Evolutionary conservation across 2,888 invertebrate species (phyloP).

Genomic region (Lasioglossum figueresi): DNA sequence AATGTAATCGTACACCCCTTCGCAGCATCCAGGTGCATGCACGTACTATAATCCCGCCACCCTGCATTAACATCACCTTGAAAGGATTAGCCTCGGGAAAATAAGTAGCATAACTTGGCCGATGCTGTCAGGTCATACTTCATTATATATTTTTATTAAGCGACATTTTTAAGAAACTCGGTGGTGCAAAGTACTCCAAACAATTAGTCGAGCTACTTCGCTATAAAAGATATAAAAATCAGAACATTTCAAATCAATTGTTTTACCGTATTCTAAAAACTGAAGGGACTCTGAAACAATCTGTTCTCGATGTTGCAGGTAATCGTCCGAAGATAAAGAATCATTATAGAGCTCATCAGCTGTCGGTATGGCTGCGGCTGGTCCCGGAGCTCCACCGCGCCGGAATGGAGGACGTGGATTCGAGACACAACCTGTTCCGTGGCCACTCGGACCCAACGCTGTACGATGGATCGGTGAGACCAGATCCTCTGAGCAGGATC

Average conservation of each 20-base stretch:
- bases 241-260: too few species aligned
- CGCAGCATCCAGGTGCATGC: neutral
- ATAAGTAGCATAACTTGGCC: neutral
- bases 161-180: neutral
- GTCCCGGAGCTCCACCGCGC: conserved; percentile 95
- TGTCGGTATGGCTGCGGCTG: conserved; percentile 97
- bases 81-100: neutral
- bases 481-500: conserved; percentile 91
- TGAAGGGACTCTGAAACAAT: neutral
- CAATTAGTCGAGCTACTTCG: neutral
- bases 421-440: conserved; percentile 94
- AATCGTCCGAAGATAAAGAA: conserved; percentile 96
- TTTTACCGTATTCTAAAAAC: neutral
- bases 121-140: neutral
- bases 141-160: neutral
- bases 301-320: conserved; percentile 86
- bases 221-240: too few species aligned
- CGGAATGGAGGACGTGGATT: conserved; percentile 95
- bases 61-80: neutral
- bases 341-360: conserved; percentile 96
- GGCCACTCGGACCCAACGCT: conserved; percentile 95
- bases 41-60: neutral
- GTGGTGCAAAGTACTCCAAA: neutral
- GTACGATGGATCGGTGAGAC: conserved; percentile 95
- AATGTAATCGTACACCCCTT: neutral